These are phyloP conservation scores for Trissonchulus latispiculum DNA, from an alignment of 2,888 invertebrate species.

Conservation along the genomic window DNA sequence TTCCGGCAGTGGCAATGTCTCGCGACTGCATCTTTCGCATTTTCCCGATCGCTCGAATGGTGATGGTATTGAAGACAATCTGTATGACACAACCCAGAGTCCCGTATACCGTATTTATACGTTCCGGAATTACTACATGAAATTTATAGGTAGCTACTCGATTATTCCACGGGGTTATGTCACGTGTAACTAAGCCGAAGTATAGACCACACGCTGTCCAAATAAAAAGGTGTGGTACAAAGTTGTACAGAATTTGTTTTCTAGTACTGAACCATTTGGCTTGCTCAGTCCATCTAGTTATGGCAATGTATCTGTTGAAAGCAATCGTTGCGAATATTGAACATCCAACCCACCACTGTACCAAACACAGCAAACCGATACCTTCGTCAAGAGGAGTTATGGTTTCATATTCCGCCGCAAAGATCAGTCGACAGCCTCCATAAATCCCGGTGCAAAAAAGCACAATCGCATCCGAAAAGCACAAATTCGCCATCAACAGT, in stretches of 20 bases:
- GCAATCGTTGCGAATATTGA: background rate
- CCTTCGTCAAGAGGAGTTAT: background rate
- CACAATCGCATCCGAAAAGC: background rate
- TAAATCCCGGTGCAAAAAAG: background rate
- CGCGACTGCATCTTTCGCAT: background rate
- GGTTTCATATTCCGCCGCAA: background rate
- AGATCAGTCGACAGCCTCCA: background rate
- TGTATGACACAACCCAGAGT: background rate
- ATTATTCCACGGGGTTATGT: background rate
- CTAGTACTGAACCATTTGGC: background rate
- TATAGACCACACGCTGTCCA: background rate
- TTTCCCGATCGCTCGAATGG: background rate
- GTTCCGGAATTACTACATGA: background rate
- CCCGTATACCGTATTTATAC: background rate
- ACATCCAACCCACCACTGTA: background rate
- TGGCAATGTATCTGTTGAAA: background rate
- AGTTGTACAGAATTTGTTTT: background rate
- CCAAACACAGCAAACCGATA: background rate
- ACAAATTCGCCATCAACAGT: background rate
- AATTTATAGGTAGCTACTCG: background rate
- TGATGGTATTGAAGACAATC: background rate
- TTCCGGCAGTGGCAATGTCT: background rate
- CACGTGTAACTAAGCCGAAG: background rate
- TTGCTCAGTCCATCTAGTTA: background rate
- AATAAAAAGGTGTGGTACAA: background rate